Evolutionary conservation across 2,113 vertebrate genomes (phyloP).

Genomic region (Paramormyrops kingsleyae): DNA sequence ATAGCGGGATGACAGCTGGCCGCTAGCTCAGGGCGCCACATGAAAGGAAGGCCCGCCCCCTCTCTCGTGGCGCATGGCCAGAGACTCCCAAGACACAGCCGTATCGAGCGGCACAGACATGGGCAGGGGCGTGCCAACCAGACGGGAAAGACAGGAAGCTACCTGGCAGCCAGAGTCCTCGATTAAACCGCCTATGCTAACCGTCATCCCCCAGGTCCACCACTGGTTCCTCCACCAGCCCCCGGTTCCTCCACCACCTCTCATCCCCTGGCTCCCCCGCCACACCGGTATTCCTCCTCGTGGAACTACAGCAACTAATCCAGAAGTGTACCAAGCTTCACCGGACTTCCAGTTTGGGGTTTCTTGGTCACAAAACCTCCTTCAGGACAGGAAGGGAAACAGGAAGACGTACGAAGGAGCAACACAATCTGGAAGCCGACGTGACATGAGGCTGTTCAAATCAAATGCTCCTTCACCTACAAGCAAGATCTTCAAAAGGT

Average conservation of each 20-base stretch:
- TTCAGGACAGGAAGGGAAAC: not conserved
- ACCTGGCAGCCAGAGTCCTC: not conserved
- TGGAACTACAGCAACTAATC: not conserved
- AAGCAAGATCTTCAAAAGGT: not conserved
- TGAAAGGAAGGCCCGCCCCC: not conserved
- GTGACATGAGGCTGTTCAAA: not conserved
- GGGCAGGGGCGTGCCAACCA: not conserved
- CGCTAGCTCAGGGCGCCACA: not conserved
- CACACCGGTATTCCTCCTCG: not conserved
- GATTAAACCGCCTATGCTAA: slow-evolving; percentile 4
- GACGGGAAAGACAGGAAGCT: not conserved
- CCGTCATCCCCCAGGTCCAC: not conserved
- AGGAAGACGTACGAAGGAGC: not conserved
- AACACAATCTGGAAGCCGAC: not conserved
- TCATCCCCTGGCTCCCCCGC: not conserved
- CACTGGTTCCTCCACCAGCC: not conserved
- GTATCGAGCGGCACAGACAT: not conserved
- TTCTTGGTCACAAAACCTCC: not conserved
- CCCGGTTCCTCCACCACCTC: not conserved
- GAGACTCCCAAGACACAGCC: not conserved
- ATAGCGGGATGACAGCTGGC: slow-evolving; percentile 12
- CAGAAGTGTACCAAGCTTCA: not conserved
- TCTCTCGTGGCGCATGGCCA: not conserved
- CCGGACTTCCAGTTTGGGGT: not conserved
- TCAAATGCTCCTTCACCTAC: not conserved